Conservation (phyloP, 2,888 invertebrate genomes). For the Monochamus alternatus region DNA sequence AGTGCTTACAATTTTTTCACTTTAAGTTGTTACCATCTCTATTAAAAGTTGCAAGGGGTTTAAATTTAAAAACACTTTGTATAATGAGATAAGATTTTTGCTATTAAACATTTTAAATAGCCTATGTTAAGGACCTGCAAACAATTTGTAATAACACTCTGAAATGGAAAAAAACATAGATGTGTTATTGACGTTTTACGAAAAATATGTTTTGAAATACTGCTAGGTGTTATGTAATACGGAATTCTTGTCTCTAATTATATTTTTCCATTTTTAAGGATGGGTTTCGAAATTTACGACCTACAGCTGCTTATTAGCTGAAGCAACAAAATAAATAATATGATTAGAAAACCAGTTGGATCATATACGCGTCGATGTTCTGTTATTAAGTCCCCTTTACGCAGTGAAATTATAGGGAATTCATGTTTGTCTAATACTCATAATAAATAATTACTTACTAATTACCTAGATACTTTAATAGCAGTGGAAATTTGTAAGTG, state of each 20-base stretch:
- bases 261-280: slow-evolving; percentile 31
- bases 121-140: too few species aligned
- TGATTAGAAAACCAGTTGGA: slow-evolving; percentile 9
- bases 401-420: not conserved
- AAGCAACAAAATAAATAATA: slow-evolving; percentile 15
- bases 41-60: too few species aligned
- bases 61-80: too few species aligned
- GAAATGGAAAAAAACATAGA: not conserved
- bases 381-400: not conserved
- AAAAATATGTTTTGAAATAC: slow-evolving; percentile 18
- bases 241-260: slow-evolving; percentile 31
- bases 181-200: not conserved
- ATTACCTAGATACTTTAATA: not conserved
- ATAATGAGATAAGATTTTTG: too few species aligned
- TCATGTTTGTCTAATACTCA: not conserved
- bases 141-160: not conserved
- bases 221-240: slow-evolving; percentile 24
- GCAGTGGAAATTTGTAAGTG: too few species aligned
- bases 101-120: too few species aligned
- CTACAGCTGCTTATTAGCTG: slow-evolving; percentile 25
- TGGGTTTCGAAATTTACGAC: slow-evolving; percentile 34
- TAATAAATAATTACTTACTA: not conserved
- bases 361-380: not conserved
- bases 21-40: too few species aligned
- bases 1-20: too few species aligned